phyloP scores from a whole-genome alignment of 2,113 vertebrate species.

The Pogona vitticeps region DNA sequence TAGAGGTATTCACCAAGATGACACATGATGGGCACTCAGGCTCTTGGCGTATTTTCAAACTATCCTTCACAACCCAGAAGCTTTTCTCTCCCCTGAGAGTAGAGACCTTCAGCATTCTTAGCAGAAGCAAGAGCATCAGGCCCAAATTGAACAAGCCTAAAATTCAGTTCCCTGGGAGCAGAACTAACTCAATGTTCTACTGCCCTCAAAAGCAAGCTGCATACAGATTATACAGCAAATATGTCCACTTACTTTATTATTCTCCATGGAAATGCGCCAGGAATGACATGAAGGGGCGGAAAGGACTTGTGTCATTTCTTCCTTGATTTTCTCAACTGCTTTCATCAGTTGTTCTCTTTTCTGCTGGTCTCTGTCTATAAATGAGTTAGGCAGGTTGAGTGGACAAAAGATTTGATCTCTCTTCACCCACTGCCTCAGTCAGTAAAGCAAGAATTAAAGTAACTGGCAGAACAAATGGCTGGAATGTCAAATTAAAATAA shows the following conservation, averaged over 20 bases:
- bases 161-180: background rate
- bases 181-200: background rate
- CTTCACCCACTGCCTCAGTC: background rate
- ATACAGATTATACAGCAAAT: background rate
- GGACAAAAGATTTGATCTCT: background rate
- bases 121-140: background rate
- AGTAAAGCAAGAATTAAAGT: background rate
- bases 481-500: too few species aligned
- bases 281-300: slow-evolving; percentile 17
- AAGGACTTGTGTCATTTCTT: slow-evolving; percentile 17
- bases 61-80: background rate
- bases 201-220: background rate
- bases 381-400: background rate
- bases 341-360: slow-evolving; percentile 64
- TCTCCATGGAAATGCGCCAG: slow-evolving; percentile 52
- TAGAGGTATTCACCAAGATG: background rate
- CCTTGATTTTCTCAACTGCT: slow-evolving; percentile 54
- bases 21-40: background rate
- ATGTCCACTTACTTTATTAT: slow-evolving; percentile 50
- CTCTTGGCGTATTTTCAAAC: background rate
- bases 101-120: background rate
- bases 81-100: background rate
- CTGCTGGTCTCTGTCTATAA: slow-evolving; percentile 64
- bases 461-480: background rate
- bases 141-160: background rate